Evolutionary conservation across 1,140 invertebrate genomes (phyloP).

Genomic region (Caligus rogercresseyi): DNA sequence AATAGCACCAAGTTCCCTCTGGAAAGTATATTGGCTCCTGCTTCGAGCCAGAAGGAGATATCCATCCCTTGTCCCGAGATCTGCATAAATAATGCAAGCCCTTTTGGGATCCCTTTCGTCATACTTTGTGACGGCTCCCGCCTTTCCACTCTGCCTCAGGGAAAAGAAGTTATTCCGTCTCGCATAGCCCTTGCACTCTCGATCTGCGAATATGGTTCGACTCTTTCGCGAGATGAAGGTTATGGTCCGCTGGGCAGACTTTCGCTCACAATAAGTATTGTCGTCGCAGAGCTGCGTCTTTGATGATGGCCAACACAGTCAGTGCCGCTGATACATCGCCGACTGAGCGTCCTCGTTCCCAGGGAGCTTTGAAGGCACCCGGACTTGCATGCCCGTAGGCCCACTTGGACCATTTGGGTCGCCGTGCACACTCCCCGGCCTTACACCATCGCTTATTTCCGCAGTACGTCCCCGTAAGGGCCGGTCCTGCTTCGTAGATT

Average conservation of each 20-base stretch:
- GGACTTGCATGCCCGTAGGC: not conserved
- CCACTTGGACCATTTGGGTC: not conserved
- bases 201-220: not conserved
- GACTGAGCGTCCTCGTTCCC: not conserved
- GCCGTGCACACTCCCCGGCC: not conserved
- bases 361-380: constrained; percentile 4
- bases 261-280: not conserved
- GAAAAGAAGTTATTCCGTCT: not conserved
- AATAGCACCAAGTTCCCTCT: constrained; percentile 11
- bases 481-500: not conserved
- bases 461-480: not conserved
- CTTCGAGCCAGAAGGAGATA: not conserved
- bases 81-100: not conserved
- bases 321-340: not conserved
- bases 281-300: not conserved
- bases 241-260: not conserved
- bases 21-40: constrained; percentile 1
- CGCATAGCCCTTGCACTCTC: not conserved
- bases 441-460: constrained; percentile 2
- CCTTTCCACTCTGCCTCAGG: not conserved
- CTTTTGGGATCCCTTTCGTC: not conserved
- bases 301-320: not conserved
- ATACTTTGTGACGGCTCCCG: not conserved
- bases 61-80: not conserved
- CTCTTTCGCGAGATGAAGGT: not conserved